Base-by-base conservation (phyloP, 2,113 vertebrate genomes). In the Siphamia tubifer region DNA sequence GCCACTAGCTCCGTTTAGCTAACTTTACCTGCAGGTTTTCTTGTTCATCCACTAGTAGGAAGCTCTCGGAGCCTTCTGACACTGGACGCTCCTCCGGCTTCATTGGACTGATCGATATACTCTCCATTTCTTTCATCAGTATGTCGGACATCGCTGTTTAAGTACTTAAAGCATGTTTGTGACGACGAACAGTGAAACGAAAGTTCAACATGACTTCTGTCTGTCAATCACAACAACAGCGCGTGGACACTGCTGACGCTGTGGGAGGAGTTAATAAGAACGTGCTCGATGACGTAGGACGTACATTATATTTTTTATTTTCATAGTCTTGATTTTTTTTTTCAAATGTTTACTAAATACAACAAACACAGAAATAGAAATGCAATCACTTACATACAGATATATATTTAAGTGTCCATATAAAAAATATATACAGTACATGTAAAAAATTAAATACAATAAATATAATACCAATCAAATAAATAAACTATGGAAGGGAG, bases 21-120 rank as follows among this genome's bases (percentile, higher is more conserved):
- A 43, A 82, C 83, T 81, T 81, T 89, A 94, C 93, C 93, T 93
- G 86, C 35, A 94, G 82, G 54, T 84, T 91, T 81, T 94, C 93
- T 6, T 92, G 89, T 35, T 94, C 93, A 42, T 93, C 91, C 64
- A 94, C 90, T 56, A 94, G 56, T 28, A 94, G 90, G 70, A 94
- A 94, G 82, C 93, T 94, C 34, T 54, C 58, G 44, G 15, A 52
- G 9, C 30, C 56, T 7, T 39, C 77, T 1, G 12, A 17, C 28
- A n/a, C n/a, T n/a, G n/a, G n/a, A n/a, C 44, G 21, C 57, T 84
- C 69, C 11, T 79, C 79, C 0, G 45, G 20, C 60, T 71, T 69
- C 25, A 20, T 13, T 1, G 42, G 45, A 17, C 62, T 12, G n/a
- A 86, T 58, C 30, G 84, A 74, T 31, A 89, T 11, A 4, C 74